Evolutionary conservation across 2,113 vertebrate species (phyloP).

Genomic region (Regulus satrapa): DNA sequence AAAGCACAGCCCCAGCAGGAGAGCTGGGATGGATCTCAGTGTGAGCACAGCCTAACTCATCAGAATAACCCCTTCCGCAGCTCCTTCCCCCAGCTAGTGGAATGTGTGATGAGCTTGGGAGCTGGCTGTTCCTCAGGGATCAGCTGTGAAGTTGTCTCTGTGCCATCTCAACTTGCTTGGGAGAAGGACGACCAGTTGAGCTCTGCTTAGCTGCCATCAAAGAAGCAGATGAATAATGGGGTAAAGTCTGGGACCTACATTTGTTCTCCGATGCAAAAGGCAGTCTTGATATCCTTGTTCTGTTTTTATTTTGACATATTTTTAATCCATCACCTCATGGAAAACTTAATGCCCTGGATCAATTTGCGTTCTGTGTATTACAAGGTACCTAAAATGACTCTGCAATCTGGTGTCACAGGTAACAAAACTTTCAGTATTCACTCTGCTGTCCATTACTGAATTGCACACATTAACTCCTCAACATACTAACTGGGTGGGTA

Average conservation of each 20-base stretch:
- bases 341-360: neutral
- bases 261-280: neutral
- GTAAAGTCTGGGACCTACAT: neutral
- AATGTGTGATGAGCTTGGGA: neutral
- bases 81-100: neutral
- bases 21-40: neutral
- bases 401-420: neutral
- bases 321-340: neutral
- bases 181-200: neutral
- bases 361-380: neutral
- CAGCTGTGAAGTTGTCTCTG: neutral
- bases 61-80: neutral
- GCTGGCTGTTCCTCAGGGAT: neutral
- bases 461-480: neutral
- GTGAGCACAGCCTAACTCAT: neutral
- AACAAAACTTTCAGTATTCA: neutral
- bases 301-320: neutral
- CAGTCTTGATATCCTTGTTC: neutral
- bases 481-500: neutral
- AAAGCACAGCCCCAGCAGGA: neutral
- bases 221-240: neutral
- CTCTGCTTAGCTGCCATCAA: neutral
- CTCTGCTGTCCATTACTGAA: neutral
- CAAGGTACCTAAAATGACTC: neutral
- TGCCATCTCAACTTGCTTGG: accelerated